Conservation (phyloP, 1,140 invertebrate genomes). For the Anthonomus grandis region DNA sequence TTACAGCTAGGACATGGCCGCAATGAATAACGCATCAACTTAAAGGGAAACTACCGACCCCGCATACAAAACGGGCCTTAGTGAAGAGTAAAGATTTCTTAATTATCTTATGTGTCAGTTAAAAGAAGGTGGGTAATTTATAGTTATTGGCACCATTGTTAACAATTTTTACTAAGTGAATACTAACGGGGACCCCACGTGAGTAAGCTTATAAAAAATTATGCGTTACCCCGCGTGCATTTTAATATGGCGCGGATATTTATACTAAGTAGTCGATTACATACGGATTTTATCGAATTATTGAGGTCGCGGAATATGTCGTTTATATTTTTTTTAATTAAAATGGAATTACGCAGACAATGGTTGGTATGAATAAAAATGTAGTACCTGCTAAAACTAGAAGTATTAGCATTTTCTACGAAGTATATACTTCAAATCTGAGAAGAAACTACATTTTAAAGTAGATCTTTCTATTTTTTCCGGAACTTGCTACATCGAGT, state of each 20-base stretch:
- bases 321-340: too few relatives aligned
- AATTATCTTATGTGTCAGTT: constrained; percentile 33
- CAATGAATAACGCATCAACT: constrained; percentile 44
- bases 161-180: constrained; percentile 37
- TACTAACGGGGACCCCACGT: constrained; percentile 41
- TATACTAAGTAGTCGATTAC: neutral
- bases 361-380: too few relatives aligned
- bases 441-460: too few relatives aligned
- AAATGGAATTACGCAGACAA: too few relatives aligned
- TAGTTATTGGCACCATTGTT: constrained; percentile 43
- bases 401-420: too few relatives aligned
- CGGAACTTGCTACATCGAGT: too few relatives aligned
- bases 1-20: constrained; percentile 37
- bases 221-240: neutral
- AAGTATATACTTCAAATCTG: too few relatives aligned
- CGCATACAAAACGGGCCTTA: constrained; percentile 35
- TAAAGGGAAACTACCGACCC: constrained; percentile 34
- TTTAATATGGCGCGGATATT: neutral
- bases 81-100: constrained; percentile 38
- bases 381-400: too few relatives aligned
- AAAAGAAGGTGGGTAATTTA: constrained; percentile 42
- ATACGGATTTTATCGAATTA: too few relatives aligned
- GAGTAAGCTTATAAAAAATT: constrained; percentile 3
- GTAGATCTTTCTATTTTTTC: too few relatives aligned
- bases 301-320: too few relatives aligned